A percentile compares a stretch with the other conserved stretches of the same genome.
Conservation (phyloP, 2,113 vertebrate genomes). For the Channa maculata region DNA sequence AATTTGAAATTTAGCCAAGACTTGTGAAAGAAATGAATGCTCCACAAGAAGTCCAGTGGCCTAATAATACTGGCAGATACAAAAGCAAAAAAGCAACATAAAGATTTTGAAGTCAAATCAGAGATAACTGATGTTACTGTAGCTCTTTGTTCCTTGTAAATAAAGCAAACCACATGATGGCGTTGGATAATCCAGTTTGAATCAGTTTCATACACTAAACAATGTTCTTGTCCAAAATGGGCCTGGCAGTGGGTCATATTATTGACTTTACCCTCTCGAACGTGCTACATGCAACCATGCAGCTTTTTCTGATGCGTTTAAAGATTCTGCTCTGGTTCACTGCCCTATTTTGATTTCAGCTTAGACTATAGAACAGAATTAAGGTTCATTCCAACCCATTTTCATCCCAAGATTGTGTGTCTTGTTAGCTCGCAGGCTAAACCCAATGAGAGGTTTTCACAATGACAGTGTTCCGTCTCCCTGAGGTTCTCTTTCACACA, state of each 20-base stretch:
- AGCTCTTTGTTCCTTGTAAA: not conserved
- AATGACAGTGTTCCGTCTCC: not conserved
- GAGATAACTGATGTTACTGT: not conserved
- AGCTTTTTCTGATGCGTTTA: too few relatives aligned
- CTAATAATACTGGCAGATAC: conserved; percentile 13
- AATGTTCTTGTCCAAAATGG: too few relatives aligned
- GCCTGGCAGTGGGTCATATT: too few relatives aligned
- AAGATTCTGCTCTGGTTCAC: not conserved
- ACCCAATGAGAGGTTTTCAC: not conserved
- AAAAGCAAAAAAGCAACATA: not conserved
- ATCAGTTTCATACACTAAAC: not conserved
- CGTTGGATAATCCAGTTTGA: not conserved
- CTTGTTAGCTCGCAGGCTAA: not conserved
- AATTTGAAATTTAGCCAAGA: not conserved
- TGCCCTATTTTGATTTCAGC: not conserved
- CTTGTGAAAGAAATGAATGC: not conserved
- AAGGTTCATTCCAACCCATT: too few relatives aligned
- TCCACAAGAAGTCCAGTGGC: not conserved
- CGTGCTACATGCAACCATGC: not conserved
- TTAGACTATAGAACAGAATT: not conserved
- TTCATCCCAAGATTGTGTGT: not conserved
- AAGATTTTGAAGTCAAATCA: not conserved
- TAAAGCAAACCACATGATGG: not conserved
- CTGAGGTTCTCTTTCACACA: not conserved
- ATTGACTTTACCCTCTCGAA: too few relatives aligned